A percentile compares a stretch with the other conserved stretches of the same genome.
Evolutionary conservation across 2,888 invertebrate species (phyloP).

Genomic region (Biston stratarius): DNA sequence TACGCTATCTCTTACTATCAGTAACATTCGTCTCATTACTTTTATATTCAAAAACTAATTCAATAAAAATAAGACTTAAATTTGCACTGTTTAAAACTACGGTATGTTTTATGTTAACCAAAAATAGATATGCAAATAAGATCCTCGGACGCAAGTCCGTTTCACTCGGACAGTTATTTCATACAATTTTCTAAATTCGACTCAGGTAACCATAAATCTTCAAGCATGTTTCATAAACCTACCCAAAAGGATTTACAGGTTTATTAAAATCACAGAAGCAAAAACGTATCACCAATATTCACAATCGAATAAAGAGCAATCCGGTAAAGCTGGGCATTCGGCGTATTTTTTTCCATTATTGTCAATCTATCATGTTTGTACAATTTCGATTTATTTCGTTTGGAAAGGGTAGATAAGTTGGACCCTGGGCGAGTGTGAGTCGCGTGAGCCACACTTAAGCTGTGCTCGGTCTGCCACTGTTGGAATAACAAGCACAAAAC

Average conservation of each 20-base stretch:
- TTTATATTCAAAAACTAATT: no score
- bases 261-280: slow-evolving; percentile 36
- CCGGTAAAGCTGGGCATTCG: slow-evolving; percentile 24
- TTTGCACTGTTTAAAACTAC: no score
- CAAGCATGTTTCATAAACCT: slow-evolving; percentile 9
- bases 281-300: slow-evolving; percentile 32
- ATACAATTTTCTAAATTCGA: slow-evolving; percentile 1
- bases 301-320: slow-evolving; percentile 32
- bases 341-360: slow-evolving; percentile 41
- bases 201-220: slow-evolving; percentile 8
- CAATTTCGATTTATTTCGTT: slow-evolving; percentile 33
- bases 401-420: slow-evolving; percentile 29
- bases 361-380: slow-evolving; percentile 33
- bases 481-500: slow-evolving; percentile 78
- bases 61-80: no score
- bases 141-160: no score
- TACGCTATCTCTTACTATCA: no score
- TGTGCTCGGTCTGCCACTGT: slow-evolving; percentile 59
- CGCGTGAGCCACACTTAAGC: slow-evolving; percentile 58
- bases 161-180: neutral
- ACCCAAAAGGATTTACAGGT: slow-evolving; percentile 32
- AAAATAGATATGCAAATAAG: no score
- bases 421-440: slow-evolving; percentile 29
- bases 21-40: no score
- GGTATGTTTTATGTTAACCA: no score